Percentiles rank a stretch among this genome's conserved stretches.
These are phyloP conservation scores for Pangasius krempfi DNA, from an alignment of 2,797 vertebrate genomes.

Conservation along the genomic window DNA sequence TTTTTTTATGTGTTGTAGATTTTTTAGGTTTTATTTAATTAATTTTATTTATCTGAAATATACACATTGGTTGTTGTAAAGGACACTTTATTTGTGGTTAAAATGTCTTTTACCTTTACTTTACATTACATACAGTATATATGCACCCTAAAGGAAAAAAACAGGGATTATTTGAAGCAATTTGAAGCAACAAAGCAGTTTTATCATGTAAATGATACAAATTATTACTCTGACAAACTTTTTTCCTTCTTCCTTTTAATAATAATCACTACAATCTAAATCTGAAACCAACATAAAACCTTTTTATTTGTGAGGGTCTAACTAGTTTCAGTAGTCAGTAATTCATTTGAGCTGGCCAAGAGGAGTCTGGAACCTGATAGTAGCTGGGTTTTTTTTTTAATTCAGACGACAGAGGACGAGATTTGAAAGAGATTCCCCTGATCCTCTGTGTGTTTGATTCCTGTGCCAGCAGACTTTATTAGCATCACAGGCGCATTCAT, in stretches of 20 bases:
- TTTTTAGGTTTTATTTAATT: background rate
- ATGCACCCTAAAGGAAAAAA: background rate
- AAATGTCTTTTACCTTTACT: background rate
- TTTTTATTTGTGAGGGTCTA: background rate
- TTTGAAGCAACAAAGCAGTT: background rate
- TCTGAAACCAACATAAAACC: background rate
- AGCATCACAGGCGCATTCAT: conserved; percentile 66
- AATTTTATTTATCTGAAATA: background rate
- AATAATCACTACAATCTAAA: background rate
- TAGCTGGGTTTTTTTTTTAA: background rate
- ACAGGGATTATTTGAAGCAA: background rate
- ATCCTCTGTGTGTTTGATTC: conserved; percentile 50
- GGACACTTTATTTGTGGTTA: background rate
- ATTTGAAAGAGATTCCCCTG: conserved; percentile 41
- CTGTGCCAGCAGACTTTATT: conserved; percentile 61
- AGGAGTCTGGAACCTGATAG: background rate
- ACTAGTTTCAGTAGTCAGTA: background rate
- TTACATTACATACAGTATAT: no score
- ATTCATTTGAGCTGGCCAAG: background rate
- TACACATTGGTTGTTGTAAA: background rate
- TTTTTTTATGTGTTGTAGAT: background rate
- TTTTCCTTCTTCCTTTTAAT: background rate
- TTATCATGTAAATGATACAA: background rate
- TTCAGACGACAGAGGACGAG: background rate
- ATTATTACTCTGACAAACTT: background rate